phyloP scores from a whole-genome alignment of 2,797 vertebrate species.

The Sylvilagus floridanus region DNA sequence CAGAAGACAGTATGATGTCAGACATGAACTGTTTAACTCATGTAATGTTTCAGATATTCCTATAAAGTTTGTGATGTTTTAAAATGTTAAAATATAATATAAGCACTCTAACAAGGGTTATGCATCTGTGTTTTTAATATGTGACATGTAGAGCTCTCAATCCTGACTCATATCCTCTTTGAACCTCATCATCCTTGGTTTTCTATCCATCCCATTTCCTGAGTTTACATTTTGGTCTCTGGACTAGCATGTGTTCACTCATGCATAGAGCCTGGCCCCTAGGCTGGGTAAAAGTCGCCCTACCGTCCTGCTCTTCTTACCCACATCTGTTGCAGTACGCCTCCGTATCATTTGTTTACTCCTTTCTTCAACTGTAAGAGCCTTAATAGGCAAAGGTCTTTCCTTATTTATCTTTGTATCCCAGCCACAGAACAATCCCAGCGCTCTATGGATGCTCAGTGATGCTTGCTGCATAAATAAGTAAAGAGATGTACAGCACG shows the following conservation, averaged over 20 bases:
- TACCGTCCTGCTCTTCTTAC: neutral
- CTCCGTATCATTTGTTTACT: slow-evolving; percentile 21
- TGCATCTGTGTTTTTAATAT: neutral
- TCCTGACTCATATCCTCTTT: slow-evolving; percentile 23
- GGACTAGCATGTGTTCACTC: neutral
- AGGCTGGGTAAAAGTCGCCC: neutral
- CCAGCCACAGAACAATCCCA: slow-evolving; percentile 12
- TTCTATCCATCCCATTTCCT: neutral
- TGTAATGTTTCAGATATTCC: slow-evolving; percentile 14
- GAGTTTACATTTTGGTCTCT: slow-evolving; percentile 28
- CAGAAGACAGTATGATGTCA: neutral
- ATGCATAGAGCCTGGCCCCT: neutral
- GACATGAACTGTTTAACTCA: neutral
- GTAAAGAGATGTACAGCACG: neutral
- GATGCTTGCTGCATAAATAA: neutral
- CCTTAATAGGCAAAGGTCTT: neutral
- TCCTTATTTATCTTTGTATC: slow-evolving; percentile 43
- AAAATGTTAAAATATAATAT: neutral
- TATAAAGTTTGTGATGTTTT: neutral
- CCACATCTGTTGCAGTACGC: neutral
- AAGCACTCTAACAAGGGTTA: neutral
- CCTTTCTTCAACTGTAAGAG: neutral
- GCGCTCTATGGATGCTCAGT: neutral
- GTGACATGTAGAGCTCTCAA: neutral
- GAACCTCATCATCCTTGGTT: neutral